Base-by-base conservation (phyloP, 2,113 vertebrate genomes). In the Turnix velox region DNA sequence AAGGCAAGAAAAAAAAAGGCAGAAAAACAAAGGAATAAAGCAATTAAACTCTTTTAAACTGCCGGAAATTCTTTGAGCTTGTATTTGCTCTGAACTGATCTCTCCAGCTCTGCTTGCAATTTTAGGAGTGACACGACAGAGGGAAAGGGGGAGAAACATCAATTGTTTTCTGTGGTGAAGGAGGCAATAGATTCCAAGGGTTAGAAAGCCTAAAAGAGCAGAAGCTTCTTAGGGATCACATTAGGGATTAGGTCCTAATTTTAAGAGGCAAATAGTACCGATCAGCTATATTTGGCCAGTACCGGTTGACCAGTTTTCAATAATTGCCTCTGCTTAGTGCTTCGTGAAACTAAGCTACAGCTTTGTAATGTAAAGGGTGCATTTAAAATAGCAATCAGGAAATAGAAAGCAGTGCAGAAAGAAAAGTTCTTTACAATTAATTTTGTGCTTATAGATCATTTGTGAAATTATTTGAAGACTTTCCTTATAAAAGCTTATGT, bases 261-360 rank as follows among this genome's bases (percentile, higher is more conserved):
- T 94, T 58, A 79, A 92, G 76, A 84, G 18, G 55, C 42, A 91
- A 84, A 87, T 54, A 28, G 9, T 78, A 48, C 69, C 94, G 75
- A 84, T 66, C 76, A 94, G 72, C 68, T 94, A 27, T 93, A 86
- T 96, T 95, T 96, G 85, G 39, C 95, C 87, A 95, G 72, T 68
- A 86, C 37, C 54, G 48, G 62, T 39, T 93, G 88, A 96, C 12
- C 35, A 51, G 22, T 83, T 97, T 94, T 94, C 94, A 96, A 35
- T 79, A 62, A 62, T 49, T 65, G 28, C 79, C 58, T 94, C 76
- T 85, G 66, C 61, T 84, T 90, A 49, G 43, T 2, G 5, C 40
- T 39, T 77, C 51, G 63, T 59, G 52, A 86, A 96, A 76, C 46
- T 61, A 71, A 96, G 75, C 65, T 31, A 25, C 18, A 93, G 84